Evolutionary conservation across 1,140 invertebrate species (phyloP), one percentile per base, ranked within the genome.

Genomic region (Sarcophaga peregrina): DNA sequence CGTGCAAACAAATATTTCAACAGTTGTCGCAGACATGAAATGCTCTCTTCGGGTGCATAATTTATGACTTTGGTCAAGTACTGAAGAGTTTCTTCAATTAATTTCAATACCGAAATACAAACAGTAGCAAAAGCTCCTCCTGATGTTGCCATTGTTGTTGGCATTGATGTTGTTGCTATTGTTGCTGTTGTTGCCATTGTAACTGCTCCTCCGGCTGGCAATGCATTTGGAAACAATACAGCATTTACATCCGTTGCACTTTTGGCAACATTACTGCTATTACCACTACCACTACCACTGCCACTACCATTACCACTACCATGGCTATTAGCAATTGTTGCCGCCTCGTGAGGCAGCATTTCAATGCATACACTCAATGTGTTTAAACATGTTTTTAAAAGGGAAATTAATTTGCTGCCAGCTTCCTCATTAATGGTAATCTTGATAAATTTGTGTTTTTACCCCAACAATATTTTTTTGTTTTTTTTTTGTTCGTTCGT

Each of bases 1-100:
- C 93, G 94, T 48, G 93, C 94, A 92, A 96, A 97, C 80, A 97
- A 90, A 87, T 94, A 94, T 90, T 96, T 96, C 68, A 97, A 89
- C 75, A 97, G 87, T 92, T 96, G 95, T 85, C 95, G 93, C 25
- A 97, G 95, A 91, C 95, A 96, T 83, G 93, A 92, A 17, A 97
- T 92, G 17, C 95, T 94, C 25, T 92, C 90, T 9, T 93, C 93
- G 11, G 95, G 93, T 82, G 95, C 94, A 82, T 96, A 89, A 80
- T 91, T 87, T 82, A 97, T 93, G 8, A 95, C 93, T 50, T 92
- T 92, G 84, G 93, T 93, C 17, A 97, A 90, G 91, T 96, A 96
- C 81, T 90, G 90, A 15, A 97, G 91, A 83, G 97, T 91, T 88
- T 97, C 96, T 89, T 97, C 96, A 68, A 95, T 93, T 88, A 87